Evolutionary conservation across 1,140 invertebrate species (phyloP), one percentile per base, ranked within the genome.

Genomic region (Agrilus planipennis): DNA sequence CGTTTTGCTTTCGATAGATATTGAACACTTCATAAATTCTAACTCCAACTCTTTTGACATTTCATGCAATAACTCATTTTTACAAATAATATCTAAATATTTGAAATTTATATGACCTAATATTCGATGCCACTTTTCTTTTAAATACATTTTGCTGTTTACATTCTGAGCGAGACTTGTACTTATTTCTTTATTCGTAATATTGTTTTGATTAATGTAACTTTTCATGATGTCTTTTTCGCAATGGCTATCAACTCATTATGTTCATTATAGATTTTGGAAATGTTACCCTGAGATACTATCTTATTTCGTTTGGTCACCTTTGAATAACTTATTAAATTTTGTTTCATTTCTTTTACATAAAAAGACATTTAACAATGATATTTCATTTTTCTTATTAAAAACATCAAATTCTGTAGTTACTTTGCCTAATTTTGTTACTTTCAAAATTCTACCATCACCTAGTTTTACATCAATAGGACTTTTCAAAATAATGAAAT

Each of bases 91-190:
- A n/a, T n/a, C n/a, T n/a, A n/a, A n/a, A n/a, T n/a, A n/a, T n/a
- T n/a, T n/a, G n/a, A n/a, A n/a, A n/a, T 59, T 54, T 22, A 58
- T 44, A 54, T 60, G 57, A 17, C 53, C 50, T 38, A 54, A 53
- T 15, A 29, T 29, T 29, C 27, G 43, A 38, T 60, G 56, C 45
- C 44, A 53, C 51, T 57, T 60, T 32, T 60, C 46, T 46, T 55
- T 52, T 35, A 18, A 4, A 10, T 25, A 41, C 20, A 44, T 29
- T 11, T 37, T 39, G 19, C 5, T 21, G 25, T 31, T n/a, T n/a
- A n/a, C n/a, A n/a, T n/a, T n/a, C n/a, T n/a, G n/a, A n/a, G n/a
- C n/a, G n/a, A n/a, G n/a, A n/a, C n/a, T n/a, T n/a, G n/a, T n/a
- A n/a, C n/a, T n/a, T n/a, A n/a, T n/a, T n/a, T n/a, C n/a, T n/a